These are phyloP conservation scores for Sylvilagus bachmani DNA, from an alignment of 2,113 vertebrate genomes.

Conservation along the genomic window DNA sequence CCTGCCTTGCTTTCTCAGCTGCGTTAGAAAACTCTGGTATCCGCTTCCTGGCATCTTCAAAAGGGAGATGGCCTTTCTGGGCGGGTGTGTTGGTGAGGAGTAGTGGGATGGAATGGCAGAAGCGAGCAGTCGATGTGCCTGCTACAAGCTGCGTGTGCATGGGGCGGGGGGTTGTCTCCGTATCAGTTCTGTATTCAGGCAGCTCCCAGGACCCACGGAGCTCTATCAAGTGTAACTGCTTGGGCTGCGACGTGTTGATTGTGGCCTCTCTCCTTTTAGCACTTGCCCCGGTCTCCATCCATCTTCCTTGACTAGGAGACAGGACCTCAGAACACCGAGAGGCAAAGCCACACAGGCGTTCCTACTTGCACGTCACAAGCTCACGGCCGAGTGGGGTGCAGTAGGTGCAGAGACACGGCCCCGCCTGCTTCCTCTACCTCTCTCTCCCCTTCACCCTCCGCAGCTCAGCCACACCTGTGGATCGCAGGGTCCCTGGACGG, in stretches of 20 bases:
- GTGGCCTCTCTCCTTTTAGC: neutral
- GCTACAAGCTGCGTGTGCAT: neutral
- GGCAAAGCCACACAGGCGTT: accelerated
- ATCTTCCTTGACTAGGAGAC: neutral
- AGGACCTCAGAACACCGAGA: neutral
- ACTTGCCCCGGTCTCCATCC: neutral
- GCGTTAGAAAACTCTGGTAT: neutral
- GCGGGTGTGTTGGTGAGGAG: neutral
- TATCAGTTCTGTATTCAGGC: accelerated
- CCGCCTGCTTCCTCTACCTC: neutral
- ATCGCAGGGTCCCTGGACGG: neutral
- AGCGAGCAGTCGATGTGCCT: too few relatives aligned
- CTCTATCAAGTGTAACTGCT: accelerated
- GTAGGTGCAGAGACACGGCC: accelerated
- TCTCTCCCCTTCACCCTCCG: neutral
- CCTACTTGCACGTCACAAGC: neutral
- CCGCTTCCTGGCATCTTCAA: neutral
- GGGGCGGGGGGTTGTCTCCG: accelerated
- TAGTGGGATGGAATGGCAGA: too few relatives aligned
- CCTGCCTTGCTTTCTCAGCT: neutral
- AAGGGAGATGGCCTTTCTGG: neutral
- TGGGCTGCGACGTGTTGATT: accelerated
- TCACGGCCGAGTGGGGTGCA: accelerated
- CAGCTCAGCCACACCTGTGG: neutral
- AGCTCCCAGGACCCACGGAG: accelerated